Evolutionary conservation across 2,797 vertebrate genomes (phyloP).

Genomic region (Streptopelia turtur): DNA sequence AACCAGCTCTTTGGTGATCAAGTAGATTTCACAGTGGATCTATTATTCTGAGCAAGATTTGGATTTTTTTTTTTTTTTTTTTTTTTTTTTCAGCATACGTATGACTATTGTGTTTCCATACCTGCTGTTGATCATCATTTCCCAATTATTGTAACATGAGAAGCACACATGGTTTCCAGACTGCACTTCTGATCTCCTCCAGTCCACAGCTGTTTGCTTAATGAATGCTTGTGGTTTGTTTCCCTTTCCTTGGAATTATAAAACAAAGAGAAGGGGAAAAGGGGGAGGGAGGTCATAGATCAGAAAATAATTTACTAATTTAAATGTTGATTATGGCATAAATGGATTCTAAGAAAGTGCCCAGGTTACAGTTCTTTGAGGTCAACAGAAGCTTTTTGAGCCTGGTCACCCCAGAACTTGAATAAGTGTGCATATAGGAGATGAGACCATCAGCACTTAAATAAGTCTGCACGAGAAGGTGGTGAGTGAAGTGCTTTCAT

Average conservation of each 20-base stretch:
- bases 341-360: neutral
- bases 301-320: constrained; percentile 51
- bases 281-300: constrained; percentile 16
- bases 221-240: constrained; percentile 64
- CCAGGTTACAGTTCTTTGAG: constrained; percentile 38
- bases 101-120: constrained; percentile 58
- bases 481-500: constrained; percentile 50
- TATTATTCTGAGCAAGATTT: constrained; percentile 42
- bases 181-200: constrained; percentile 42
- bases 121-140: constrained; percentile 68
- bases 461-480: constrained; percentile 18
- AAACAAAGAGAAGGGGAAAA: neutral
- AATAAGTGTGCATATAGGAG: neutral
- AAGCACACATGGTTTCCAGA: constrained; percentile 71
- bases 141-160: constrained; percentile 68
- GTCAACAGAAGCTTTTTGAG: constrained; percentile 19
- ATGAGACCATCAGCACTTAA: constrained; percentile 42
- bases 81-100: constrained; percentile 23
- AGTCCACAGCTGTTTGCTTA: constrained; percentile 62
- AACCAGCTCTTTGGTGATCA: constrained; percentile 3
- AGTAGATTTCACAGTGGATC: constrained; percentile 42
- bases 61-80: neutral
- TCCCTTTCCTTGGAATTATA: constrained; percentile 56
- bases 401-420: constrained; percentile 28
- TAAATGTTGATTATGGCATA: neutral